phyloP scores from a whole-genome alignment of 1,140 invertebrate species.

The Akabosia matsudoensis region DNA sequence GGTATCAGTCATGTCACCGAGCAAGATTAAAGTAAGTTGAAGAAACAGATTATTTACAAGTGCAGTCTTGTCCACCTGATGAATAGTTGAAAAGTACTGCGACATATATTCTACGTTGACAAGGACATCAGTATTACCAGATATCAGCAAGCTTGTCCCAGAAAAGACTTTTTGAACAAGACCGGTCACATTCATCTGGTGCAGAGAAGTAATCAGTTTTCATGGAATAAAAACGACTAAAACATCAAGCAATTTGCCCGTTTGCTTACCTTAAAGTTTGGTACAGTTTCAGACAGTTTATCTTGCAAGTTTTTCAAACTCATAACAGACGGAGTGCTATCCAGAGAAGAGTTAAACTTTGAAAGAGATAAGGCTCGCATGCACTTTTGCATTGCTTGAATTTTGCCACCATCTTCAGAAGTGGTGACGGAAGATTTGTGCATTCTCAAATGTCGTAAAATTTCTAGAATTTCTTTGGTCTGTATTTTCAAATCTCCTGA shows the following conservation, averaged over 20 bases:
- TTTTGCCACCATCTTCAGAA: neutral
- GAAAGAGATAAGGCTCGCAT: neutral
- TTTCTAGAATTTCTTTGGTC: neutral
- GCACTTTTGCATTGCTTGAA: neutral
- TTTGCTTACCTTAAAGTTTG: neutral
- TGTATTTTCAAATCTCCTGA: neutral
- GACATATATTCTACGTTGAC: neutral
- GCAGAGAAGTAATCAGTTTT: too few species aligned
- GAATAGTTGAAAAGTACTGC: neutral
- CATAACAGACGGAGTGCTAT: neutral
- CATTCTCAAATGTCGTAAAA: neutral
- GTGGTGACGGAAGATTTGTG: neutral
- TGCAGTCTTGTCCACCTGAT: neutral
- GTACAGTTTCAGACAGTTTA: neutral
- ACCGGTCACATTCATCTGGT: neutral
- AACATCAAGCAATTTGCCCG: too few species aligned
- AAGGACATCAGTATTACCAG: neutral
- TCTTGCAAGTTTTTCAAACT: neutral
- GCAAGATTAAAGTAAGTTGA: neutral
- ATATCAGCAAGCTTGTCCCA: neutral
- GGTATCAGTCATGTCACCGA: neutral
- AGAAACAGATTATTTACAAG: neutral
- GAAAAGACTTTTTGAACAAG: neutral
- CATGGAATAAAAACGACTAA: neutral
- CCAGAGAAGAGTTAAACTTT: neutral